Base-by-base conservation (phyloP, 2,113 vertebrate genomes). In the Condylura cristata region DNA sequence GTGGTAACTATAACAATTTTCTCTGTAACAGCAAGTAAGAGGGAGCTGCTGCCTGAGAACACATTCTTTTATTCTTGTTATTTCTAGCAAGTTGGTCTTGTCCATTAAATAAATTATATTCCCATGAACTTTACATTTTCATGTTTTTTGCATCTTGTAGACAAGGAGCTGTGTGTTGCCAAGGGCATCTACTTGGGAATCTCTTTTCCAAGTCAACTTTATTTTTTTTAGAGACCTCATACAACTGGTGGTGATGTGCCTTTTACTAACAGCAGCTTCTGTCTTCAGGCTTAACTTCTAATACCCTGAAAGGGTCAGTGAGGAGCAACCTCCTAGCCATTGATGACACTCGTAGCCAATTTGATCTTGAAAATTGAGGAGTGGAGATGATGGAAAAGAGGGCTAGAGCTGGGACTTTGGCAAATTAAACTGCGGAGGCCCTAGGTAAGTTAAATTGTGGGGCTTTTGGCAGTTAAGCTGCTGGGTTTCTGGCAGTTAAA, bases 1-100 rank as follows among this genome's bases (percentile, higher is more conserved):
- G 82, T 95, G 56, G 39, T 87, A 78, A 94, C 56, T 58, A 9
- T 87, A 95, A 88, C 78, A 93, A 13, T 96, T 92, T 90, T 48
- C 44, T 94, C 65, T 92, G 37, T 94, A 92, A 82, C 90, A 74
- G 70, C 85, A n/a, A 92, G 48, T 83, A 95, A 72, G 58, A 89
- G 65, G 30, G 28, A 66, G 18, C 2, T 51, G 60, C 37, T 94
- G 63, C 48, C 89, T 86, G 58, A 58, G 78, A 92, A 79, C 41
- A 86, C 26, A 72, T 82, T 96, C 89, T 90, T 81, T 95, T 94
- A 88, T 70, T 70, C 48, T 88, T 80, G 51, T 76, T 92, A 70
- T 84, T 56, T 26, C 3, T 65, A 88, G 48, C 90, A 93, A 95
- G 78, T 79, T 92, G 74, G n/a, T 70, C 51, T 93, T 86, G 71